Conservation (phyloP, 2,113 vertebrate species). For the pig (Sus scrofa) region T2T-Sscrofa CM000812.6:256811501-256812000, state of each 20-base stretch:
- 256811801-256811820: neutral
- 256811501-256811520: too few species aligned
- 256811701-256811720: neutral
- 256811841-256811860: neutral
- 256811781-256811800: too few species aligned
- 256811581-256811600: too few species aligned
- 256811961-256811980: neutral
- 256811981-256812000: slow-evolving; percentile 55
- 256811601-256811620: too few species aligned
- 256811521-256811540: too few species aligned
- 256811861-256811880: neutral
- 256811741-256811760: neutral
- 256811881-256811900: neutral
- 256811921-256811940: neutral
- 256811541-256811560: too few species aligned
- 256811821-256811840: neutral
- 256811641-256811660: neutral
- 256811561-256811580: too few species aligned
- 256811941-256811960: neutral
- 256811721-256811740: neutral
- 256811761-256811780: neutral
- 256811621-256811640: neutral
- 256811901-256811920: neutral
- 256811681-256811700: neutral
- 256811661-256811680: neutral